phyloP scores from a whole-genome alignment of 2,888 invertebrate genomes.

The Tribolium freemani region DNA sequence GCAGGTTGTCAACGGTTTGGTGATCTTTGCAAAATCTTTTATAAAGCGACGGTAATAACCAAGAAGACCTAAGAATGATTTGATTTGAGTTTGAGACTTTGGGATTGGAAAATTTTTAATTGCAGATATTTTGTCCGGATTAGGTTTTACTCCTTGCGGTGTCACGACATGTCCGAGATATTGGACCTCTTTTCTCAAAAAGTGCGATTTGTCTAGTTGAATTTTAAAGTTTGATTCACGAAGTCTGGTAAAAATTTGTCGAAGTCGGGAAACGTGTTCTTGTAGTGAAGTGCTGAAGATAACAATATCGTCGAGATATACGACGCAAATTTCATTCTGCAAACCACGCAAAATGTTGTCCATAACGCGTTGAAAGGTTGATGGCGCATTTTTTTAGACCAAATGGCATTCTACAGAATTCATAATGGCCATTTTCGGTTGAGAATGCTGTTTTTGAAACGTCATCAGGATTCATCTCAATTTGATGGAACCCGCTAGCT shows the following conservation, averaged over 20 bases:
- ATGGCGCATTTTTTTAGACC: constrained; percentile 54
- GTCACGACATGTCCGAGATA: no score
- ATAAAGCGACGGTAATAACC: constrained; percentile 65
- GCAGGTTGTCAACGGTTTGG: no score
- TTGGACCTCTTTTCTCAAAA: no score
- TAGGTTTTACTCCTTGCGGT: constrained; percentile 53
- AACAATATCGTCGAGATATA: constrained; percentile 62
- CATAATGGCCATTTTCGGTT: constrained; percentile 50
- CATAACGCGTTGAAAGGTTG: constrained; percentile 58
- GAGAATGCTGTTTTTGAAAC: constrained; percentile 45
- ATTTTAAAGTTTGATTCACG: no score
- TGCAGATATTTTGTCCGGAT: constrained; percentile 40
- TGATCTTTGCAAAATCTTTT: constrained; percentile 54
- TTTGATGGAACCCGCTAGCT: constrained; percentile 51
- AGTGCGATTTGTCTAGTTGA: no score
- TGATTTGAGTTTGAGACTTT: constrained; percentile 39
- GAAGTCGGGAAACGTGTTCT: no score
- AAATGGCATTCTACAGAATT: constrained; percentile 54
- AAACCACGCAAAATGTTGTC: constrained; percentile 53
- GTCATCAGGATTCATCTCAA: constrained; percentile 41
- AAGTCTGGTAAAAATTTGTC: constrained; percentile 41
- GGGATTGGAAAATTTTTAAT: constrained; percentile 33
- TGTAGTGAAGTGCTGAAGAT: constrained; percentile 48
- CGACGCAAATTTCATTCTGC: constrained; percentile 52
- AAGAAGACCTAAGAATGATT: constrained; percentile 59